Evolutionary conservation across 1,140 invertebrate genomes (phyloP).

Genomic region (Cherax quadricarinatus): DNA sequence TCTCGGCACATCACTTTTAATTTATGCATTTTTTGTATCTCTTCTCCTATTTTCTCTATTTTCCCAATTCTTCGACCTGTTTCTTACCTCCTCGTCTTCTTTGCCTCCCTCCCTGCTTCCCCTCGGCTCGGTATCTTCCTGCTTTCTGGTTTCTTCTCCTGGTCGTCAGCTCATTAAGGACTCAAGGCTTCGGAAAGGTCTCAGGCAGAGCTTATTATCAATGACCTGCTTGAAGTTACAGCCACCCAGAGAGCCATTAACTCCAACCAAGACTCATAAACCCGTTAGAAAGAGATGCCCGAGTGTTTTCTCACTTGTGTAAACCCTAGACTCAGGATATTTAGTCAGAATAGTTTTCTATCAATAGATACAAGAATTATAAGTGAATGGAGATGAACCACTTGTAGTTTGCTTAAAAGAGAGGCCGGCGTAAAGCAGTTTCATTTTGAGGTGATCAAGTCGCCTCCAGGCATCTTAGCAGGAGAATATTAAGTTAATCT

Average conservation of each 20-base stretch:
- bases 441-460: not conserved
- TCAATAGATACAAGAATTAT: too few species aligned
- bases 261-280: not conserved
- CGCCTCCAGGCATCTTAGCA: not conserved
- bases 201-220: not conserved
- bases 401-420: not conserved
- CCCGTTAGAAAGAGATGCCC: not conserved
- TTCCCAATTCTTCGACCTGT: too few species aligned
- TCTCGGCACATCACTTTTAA: not conserved
- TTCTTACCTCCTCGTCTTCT: not conserved
- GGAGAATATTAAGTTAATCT: conserved; percentile 16
- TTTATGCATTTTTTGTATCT: not conserved
- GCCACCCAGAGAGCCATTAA: not conserved
- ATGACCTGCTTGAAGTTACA: not conserved
- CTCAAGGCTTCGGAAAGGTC: not conserved
- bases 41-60: not conserved
- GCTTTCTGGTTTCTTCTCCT: not conserved
- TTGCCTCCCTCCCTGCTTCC: not conserved
- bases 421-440: not conserved
- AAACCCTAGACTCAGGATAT: not conserved
- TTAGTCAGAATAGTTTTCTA: not conserved
- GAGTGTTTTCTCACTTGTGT: not conserved
- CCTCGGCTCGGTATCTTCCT: not conserved
- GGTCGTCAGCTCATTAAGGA: not conserved
- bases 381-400: not conserved